Percentiles rank a stretch among this genome's conserved stretches.
Conservation (phyloP, 2,888 invertebrate species). For the Chesias legatella region DNA sequence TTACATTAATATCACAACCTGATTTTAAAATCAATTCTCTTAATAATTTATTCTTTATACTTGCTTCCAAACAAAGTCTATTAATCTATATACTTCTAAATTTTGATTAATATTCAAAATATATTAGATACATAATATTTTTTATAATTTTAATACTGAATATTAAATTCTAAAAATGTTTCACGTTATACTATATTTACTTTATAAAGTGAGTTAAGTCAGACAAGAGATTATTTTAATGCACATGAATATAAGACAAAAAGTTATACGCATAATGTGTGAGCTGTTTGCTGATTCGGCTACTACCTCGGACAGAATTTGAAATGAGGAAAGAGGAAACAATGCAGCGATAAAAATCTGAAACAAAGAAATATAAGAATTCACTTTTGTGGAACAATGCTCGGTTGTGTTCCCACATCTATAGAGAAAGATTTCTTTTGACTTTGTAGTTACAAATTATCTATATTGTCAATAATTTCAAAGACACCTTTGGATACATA, state of each 20-base stretch:
- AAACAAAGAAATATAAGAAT: slow-evolving; percentile 55
- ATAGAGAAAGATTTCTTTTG: background rate
- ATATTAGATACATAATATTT: no score
- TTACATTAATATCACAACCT: slow-evolving; percentile 50
- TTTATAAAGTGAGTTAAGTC: no score
- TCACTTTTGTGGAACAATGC: slow-evolving; percentile 8
- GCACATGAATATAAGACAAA: slow-evolving; percentile 1
- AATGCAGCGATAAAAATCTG: slow-evolving; percentile 94
- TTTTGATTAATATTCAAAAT: no score
- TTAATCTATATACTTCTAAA: no score
- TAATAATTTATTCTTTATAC: slow-evolving; percentile 6
- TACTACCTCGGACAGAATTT: slow-evolving; percentile 88
- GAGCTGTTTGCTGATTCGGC: slow-evolving; percentile 8
- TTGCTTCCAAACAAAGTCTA: no score
- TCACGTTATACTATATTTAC: no score
- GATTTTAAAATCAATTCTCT: slow-evolving; percentile 16
- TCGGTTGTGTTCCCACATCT: background rate
- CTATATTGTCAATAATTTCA: no score
- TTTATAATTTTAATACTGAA: no score
- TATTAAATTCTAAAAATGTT: no score
- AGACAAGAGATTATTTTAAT: background rate
- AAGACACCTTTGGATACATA: no score
- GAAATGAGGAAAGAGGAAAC: slow-evolving; percentile 92
- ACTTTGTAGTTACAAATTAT: background rate
- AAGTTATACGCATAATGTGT: slow-evolving; percentile 8